Evolutionary conservation across 1,140 invertebrate species (phyloP), one percentile per base, ranked within the genome.

Genomic region (Aricia agestis): DNA sequence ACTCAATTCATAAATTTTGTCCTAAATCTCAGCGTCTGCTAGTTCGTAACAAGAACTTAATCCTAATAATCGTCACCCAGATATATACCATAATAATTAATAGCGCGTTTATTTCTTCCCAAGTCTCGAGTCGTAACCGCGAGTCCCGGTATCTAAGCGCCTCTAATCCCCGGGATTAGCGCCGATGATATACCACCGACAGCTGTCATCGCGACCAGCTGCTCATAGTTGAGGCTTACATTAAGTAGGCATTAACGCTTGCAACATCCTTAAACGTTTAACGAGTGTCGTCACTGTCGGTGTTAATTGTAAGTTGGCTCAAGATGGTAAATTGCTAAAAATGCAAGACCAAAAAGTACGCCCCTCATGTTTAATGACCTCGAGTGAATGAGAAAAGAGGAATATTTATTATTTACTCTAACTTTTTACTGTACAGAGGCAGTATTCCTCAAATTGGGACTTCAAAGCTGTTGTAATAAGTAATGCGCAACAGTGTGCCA

Each of bases 131-230:
- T 65, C 52, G 65, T 32, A 67, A 70, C 69, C 69, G 70, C 65
- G 58, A 74, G 69, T 70, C 65, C 17, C 67, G 19, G 52, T 63
- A 63, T 63, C 58, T 63, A 25, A 67, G 36, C 18, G 7, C 57
- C 36, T 32, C 61, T 71, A 69, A 74, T 68, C 69, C 67, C 45
- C 17, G 15, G 73, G 70, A 68, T 66, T 68, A 42, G 42, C 41
- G 31, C n/a, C 68, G 65, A 67, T 70, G 74, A 77, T 69, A 69
- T 73, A 71, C 52, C 66, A 71, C 58, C 52, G 52, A 67, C 77
- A 75, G 77, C 73, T 78, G 75, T 72, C 68, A 61, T 10, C 32
- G 70, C 59, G 25, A 59, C 58, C 59, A 63, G 59, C 59, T 63
- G 59, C 59, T 52, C 45, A 52, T 52, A 15, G 45, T 15, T 52